A percentile compares a stretch with the other conserved stretches of the same genome.
Conservation (phyloP, 2,888 invertebrate genomes). For the Ephialtes manifestator region DNA sequence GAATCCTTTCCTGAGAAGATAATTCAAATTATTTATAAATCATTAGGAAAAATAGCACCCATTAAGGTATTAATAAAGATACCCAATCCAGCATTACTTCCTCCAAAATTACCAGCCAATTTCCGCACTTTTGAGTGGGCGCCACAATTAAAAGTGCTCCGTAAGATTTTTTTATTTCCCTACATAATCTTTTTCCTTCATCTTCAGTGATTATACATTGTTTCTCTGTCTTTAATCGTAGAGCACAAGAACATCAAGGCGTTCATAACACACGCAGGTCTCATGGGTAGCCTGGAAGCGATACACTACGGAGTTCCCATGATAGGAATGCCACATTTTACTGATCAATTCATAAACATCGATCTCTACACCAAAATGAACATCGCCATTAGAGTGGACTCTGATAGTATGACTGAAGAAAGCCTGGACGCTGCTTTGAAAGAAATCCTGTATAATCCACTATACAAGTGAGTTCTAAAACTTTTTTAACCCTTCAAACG, state of each 20-base stretch:
- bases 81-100: conserved; percentile 71
- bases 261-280: conserved; percentile 82
- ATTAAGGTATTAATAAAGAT: conserved; percentile 79
- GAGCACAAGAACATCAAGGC: conserved; percentile 80
- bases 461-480: conserved; percentile 73
- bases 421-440: conserved; percentile 75
- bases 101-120: conserved; percentile 77
- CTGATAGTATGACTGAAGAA: conserved; percentile 71
- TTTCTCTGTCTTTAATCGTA: conserved; percentile 53
- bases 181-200: not conserved
- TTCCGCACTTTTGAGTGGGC: conserved; percentile 76
- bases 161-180: conserved; percentile 71
- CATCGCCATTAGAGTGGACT: conserved; percentile 75
- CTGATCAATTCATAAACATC: conserved; percentile 78
- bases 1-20: conserved; percentile 76
- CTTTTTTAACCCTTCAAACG: not conserved
- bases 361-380: conserved; percentile 72
- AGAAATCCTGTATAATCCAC: conserved; percentile 74
- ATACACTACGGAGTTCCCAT: conserved; percentile 80
- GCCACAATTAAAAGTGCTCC: conserved; percentile 77
- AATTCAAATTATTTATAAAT: conserved; percentile 74
- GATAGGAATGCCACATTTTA: conserved; percentile 80
- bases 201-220: not conserved
- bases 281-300: conserved; percentile 81
- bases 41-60: conserved; percentile 77